A percentile compares a stretch with the other conserved stretches of the same genome.
phyloP scores from a whole-genome alignment of 2,113 vertebrate species.

The Rhinoptilus africanus region DNA sequence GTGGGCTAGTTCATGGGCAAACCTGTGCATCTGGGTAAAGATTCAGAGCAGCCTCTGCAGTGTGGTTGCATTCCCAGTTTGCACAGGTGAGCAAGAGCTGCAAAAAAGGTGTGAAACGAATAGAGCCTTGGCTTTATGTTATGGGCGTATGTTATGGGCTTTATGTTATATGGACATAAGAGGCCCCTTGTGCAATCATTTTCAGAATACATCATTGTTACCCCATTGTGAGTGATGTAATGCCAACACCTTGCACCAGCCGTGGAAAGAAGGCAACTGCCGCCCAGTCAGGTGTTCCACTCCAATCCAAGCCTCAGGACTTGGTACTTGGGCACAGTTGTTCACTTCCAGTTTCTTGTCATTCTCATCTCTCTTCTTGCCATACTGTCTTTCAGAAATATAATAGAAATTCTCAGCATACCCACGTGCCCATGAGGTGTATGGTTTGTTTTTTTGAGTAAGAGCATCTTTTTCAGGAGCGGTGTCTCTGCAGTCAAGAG shows the following conservation, averaged over 20 bases:
- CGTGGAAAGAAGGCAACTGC: neutral
- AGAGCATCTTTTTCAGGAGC: neutral
- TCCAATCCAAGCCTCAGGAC: neutral
- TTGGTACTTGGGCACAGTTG: neutral
- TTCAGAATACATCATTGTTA: neutral
- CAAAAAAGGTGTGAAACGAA: neutral
- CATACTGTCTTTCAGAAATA: neutral
- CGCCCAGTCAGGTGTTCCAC: rapidly evolving
- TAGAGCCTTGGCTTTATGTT: neutral
- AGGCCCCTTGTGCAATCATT: neutral
- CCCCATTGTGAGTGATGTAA: rapidly evolving
- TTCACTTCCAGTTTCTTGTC: neutral
- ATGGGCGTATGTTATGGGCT: too few species aligned
- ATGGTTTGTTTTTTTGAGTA: neutral
- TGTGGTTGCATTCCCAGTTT: rapidly evolving
- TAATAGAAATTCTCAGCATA: neutral
- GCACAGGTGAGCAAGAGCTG: neutral
- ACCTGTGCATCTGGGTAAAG: neutral
- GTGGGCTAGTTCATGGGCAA: neutral
- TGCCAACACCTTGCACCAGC: neutral
- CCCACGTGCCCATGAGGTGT: neutral
- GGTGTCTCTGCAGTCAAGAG: neutral
- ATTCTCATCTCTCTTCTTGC: neutral
- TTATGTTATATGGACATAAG: neutral
- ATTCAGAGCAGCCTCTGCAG: neutral